phyloP scores from a whole-genome alignment of 2,888 invertebrate genomes.

The Osedax fenrisi region DNA sequence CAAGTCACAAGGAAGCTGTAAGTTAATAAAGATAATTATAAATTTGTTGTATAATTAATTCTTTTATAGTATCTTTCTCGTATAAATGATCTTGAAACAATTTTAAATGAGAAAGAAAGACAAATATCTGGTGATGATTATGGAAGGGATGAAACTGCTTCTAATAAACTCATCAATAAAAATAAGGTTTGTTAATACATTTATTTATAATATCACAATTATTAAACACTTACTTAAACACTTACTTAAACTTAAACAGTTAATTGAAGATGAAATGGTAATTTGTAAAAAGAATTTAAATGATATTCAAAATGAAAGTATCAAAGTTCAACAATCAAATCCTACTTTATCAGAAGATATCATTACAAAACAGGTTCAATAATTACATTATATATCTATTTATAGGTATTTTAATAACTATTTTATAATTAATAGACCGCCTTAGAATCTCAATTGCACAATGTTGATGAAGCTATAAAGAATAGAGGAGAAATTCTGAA shows the following conservation, averaged over 20 bases:
- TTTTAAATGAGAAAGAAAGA: slow-evolving; percentile 87
- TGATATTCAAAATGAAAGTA: not conserved
- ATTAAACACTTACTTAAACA: not conserved
- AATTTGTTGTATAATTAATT: slow-evolving; percentile 3
- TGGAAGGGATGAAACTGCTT: slow-evolving; percentile 80
- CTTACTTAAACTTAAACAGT: not conserved
- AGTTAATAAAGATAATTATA: slow-evolving; percentile 4
- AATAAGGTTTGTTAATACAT: slow-evolving; percentile 70
- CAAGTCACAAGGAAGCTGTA: slow-evolving; percentile 71
- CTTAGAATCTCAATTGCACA: too few relatives aligned
- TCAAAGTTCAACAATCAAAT: too few relatives aligned
- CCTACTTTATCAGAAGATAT: too few relatives aligned
- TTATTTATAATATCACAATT: too few relatives aligned
- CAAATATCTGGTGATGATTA: slow-evolving; percentile 76
- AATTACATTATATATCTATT: too few relatives aligned
- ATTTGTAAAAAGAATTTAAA: not conserved
- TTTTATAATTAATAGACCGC: too few relatives aligned
- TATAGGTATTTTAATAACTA: too few relatives aligned
- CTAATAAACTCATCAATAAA: slow-evolving; percentile 79
- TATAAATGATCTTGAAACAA: slow-evolving; percentile 88
- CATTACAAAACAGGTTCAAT: too few relatives aligned
- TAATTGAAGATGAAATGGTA: not conserved
- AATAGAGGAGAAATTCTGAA: not conserved
- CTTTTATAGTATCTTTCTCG: slow-evolving; percentile 60
- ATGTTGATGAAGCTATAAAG: too few relatives aligned